Evolutionary conservation across 2,113 vertebrate genomes (phyloP).

Genomic region (Oreochromis tanganicae): DNA sequence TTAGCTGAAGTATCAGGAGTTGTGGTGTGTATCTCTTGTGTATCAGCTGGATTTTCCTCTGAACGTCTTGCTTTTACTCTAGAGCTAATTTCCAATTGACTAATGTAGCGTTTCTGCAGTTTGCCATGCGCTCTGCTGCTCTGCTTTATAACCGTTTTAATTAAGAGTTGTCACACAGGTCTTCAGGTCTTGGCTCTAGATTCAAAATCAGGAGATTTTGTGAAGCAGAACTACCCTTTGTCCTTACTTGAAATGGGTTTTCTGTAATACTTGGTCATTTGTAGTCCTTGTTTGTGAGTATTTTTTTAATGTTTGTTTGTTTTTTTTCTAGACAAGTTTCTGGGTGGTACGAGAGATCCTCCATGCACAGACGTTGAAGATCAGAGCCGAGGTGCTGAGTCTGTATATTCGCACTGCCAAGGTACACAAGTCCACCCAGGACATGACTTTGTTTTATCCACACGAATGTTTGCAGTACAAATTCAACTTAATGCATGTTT

Average conservation of each 20-base stretch:
- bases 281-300: background rate
- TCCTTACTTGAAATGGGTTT: background rate
- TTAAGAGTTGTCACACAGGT: background rate
- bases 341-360: constrained; percentile 99
- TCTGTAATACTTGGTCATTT: background rate
- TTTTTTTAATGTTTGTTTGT: background rate
- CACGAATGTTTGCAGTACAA: background rate
- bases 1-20: background rate
- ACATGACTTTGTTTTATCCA: background rate
- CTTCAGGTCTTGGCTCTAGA: background rate
- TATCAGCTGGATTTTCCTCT: constrained; percentile 15
- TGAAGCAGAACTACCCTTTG: background rate
- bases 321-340: constrained; percentile 85
- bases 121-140: background rate
- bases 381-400: constrained; percentile 96
- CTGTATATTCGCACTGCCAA: constrained; percentile 98
- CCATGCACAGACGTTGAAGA: constrained; percentile 96
- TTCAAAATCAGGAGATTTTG: background rate
- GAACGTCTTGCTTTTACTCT: background rate
- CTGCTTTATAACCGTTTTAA: background rate
- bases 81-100: background rate
- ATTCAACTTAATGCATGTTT: background rate
- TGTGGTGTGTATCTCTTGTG: constrained; percentile 11
- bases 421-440: constrained; percentile 62
- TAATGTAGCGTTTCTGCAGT: background rate